phyloP scores from a whole-genome alignment of 2,797 vertebrate species.

The Macroramphosus scolopax region DNA sequence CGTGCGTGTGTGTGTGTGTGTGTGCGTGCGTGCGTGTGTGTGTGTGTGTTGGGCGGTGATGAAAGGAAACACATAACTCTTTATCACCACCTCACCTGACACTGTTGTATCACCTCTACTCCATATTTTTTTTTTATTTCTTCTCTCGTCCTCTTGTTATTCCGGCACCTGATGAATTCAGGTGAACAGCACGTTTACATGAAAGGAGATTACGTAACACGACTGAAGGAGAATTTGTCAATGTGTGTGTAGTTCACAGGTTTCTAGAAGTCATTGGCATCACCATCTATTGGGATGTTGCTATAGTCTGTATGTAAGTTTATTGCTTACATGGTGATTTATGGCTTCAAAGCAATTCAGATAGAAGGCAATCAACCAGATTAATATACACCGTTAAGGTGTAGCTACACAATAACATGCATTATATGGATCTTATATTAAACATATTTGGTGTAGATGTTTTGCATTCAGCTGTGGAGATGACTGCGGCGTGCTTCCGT shows the following conservation, averaged over 20 bases:
- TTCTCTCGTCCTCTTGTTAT: too few species aligned
- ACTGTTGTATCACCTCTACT: conserved; percentile 15
- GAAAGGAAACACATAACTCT: conserved; percentile 46
- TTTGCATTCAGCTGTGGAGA: neutral
- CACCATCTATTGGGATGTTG: neutral
- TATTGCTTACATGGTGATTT: conserved; percentile 25
- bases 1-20: neutral
- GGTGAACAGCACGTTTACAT: conserved; percentile 11
- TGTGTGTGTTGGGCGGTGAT: conserved; percentile 21
- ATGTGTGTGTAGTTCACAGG: conserved; percentile 7
- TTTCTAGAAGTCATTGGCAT: conserved; percentile 8
- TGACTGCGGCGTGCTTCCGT: neutral
- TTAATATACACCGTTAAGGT: conserved; percentile 1
- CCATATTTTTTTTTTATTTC: conserved; percentile 2
- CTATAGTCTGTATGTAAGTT: conserved; percentile 3
- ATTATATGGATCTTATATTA: conserved; percentile 2
- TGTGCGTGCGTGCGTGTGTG: neutral
- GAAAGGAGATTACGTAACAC: conserved; percentile 15
- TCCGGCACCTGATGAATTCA: neutral
- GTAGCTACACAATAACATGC: conserved; percentile 10
- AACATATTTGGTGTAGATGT: neutral
- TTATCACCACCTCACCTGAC: conserved; percentile 22
- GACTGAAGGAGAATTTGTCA: neutral
- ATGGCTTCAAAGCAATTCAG: conserved; percentile 36
- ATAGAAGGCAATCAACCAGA: conserved; percentile 32